Conservation (phyloP, 2,113 vertebrate genomes). For the Chaetodon trifascialis region DNA sequence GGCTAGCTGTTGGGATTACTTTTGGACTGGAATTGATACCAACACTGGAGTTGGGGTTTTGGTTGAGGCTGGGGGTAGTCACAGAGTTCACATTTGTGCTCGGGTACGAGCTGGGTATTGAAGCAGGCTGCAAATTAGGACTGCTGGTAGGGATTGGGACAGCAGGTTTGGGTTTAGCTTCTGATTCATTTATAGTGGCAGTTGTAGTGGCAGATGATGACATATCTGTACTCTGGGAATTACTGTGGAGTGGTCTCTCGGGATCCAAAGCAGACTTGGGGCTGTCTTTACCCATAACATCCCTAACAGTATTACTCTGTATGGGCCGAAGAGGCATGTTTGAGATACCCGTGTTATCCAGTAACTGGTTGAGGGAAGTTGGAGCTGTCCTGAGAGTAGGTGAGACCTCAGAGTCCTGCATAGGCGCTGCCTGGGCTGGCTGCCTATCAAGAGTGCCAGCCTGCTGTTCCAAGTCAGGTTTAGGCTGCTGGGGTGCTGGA, state of each 20-base stretch:
- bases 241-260: slow-evolving; percentile 68
- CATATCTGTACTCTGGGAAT: slow-evolving; percentile 66
- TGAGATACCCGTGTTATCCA: slow-evolving; percentile 90
- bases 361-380: slow-evolving; percentile 94
- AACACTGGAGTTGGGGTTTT: slow-evolving; percentile 46
- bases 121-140: slow-evolving; percentile 54
- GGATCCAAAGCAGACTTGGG: slow-evolving; percentile 62
- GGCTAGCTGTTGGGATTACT: slow-evolving; percentile 41
- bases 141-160: slow-evolving; percentile 61
- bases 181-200: slow-evolving; percentile 65
- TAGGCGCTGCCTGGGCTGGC: slow-evolving; percentile 49
- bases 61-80: slow-evolving; percentile 55
- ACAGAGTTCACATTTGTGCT: slow-evolving; percentile 59
- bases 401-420: slow-evolving; percentile 86
- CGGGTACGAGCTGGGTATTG: slow-evolving; percentile 48
- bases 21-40: slow-evolving; percentile 53
- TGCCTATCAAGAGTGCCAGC: slow-evolving; percentile 73
- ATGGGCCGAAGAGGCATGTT: slow-evolving; percentile 87
- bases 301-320: slow-evolving; percentile 62
- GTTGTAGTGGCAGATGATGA: slow-evolving; percentile 37
- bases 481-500: slow-evolving; percentile 83
- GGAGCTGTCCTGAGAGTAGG: slow-evolving; percentile 90
- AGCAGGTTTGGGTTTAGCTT: slow-evolving; percentile 69
- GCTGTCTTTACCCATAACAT: slow-evolving; percentile 70
- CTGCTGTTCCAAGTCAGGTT: slow-evolving; percentile 85